Base-by-base conservation (phyloP, 2,888 invertebrate genomes). In the Xestia ashworthii region DNA sequence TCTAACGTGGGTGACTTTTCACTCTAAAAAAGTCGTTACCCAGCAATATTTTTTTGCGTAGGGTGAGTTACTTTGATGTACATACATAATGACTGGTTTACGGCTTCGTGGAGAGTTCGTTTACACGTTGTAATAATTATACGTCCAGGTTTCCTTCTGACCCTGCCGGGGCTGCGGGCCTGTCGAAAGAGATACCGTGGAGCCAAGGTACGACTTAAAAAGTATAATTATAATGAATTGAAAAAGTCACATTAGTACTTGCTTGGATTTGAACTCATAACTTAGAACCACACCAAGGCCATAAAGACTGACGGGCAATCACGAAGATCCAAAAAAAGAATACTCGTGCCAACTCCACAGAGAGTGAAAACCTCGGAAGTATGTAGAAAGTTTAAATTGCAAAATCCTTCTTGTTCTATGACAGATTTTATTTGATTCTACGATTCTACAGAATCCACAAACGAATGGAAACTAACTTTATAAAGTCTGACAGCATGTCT, bases 381-480 rank as follows among this genome's bases (percentile, higher is more conserved):
- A 12, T 55, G 32, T 32, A 19, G 19, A 41, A 62, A 64, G 22
- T 55, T 81, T 38, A n/a, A 3, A 82, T 81, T 41, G 53, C 62
- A 82, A 76, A 58, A 76, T 55, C 64, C 12, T 3, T 32, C 19
- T 50, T 50, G 3, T 38, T 38, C 44, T 14, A 0, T 66, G 32
- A 53, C 19, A 9, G n/a, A 25, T 70, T 53, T 70, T 48, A 69
- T 83, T 80, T 53, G 68, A 76, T 46, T 82, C 25, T 41, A 14
- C n/a, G 68, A 76, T 46, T 82, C 25, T 41, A 14, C n/a, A 60
- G 38, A 80, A 53, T 60, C 16, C 64, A 65, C 12, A n/a, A 60
- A 38, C 44, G 53, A 50, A 66, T 62, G 69, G 65, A 73, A 70
- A 55, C 14, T 25, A 22, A 62, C 68, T 72, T 67, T 22, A 60